phyloP scores from a whole-genome alignment of 2,888 invertebrate species.

The Epirrita christyi region DNA sequence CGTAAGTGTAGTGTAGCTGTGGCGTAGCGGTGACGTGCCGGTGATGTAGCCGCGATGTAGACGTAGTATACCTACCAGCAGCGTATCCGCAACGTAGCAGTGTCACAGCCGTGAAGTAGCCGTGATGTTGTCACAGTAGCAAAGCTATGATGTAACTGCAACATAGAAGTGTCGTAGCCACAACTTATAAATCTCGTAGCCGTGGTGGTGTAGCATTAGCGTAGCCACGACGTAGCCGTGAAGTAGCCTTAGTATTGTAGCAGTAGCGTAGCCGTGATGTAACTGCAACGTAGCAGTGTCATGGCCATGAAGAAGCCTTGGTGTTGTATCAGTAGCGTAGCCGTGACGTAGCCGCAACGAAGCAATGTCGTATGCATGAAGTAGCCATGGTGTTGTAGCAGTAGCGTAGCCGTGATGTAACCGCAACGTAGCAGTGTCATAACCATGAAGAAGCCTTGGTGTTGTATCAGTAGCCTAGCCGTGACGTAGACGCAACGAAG shows the following conservation, averaged over 20 bases:
- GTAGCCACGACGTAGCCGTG: constrained; percentile 3
- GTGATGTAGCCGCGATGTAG: too few species aligned
- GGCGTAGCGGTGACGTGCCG: too few species aligned
- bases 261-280: neutral
- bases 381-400: neutral
- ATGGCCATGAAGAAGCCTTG: neutral
- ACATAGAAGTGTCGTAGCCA: too few species aligned
- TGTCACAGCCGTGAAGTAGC: too few species aligned
- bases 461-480: neutral
- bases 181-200: neutral
- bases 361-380: neutral
- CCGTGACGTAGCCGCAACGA: neutral
- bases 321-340: neutral
- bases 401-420: neutral
- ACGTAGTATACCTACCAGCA: too few species aligned
- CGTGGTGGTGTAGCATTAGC: neutral
- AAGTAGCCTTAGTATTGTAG: neutral
- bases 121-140: too few species aligned
- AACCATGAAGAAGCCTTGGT: neutral
- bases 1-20: too few species aligned
- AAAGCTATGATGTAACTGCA: too few species aligned
- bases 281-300: neutral
- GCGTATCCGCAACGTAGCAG: too few species aligned
- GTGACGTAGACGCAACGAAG: neutral
- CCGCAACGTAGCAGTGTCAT: neutral